Conservation (phyloP, 2,797 vertebrate genomes). For the Neosilurus hyrtlii region DNA sequence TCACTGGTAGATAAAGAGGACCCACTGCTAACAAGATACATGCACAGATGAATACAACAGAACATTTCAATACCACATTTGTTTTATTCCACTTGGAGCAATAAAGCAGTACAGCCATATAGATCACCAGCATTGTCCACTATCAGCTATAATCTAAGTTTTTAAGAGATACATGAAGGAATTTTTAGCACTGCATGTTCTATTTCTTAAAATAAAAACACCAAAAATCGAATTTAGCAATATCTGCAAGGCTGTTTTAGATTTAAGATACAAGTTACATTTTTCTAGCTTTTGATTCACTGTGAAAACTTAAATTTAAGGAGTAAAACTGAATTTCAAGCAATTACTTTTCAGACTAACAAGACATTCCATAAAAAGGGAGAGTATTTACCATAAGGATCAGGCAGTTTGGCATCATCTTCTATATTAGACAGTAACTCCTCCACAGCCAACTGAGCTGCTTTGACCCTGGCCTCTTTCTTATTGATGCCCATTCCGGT, state of each 20-base stretch:
- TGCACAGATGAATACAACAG: neutral
- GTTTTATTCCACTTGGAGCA: neutral
- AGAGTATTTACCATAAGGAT: slow-evolving; percentile 69
- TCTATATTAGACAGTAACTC: slow-evolving; percentile 77
- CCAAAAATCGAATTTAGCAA: neutral
- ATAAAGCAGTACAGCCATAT: neutral
- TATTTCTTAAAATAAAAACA: neutral
- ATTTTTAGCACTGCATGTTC: neutral
- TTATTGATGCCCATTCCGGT: slow-evolving; percentile 89
- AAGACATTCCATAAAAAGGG: neutral
- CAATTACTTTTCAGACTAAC: neutral
- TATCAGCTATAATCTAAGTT: neutral
- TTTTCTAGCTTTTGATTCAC: neutral
- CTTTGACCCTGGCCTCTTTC: slow-evolving; percentile 83
- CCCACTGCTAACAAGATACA: slow-evolving; percentile 55
- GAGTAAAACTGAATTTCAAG: neutral
- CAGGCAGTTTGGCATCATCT: slow-evolving; percentile 50
- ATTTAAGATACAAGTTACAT: neutral
- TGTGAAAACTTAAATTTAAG: neutral
- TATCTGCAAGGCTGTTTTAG: neutral
- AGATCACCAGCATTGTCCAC: neutral
- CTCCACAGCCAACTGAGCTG: slow-evolving; percentile 82
- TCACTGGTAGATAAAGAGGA: slow-evolving; percentile 67
- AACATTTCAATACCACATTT: neutral
- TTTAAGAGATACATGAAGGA: neutral